Conservation (phyloP, 2,113 vertebrate species). For the Pipa parva region DNA sequence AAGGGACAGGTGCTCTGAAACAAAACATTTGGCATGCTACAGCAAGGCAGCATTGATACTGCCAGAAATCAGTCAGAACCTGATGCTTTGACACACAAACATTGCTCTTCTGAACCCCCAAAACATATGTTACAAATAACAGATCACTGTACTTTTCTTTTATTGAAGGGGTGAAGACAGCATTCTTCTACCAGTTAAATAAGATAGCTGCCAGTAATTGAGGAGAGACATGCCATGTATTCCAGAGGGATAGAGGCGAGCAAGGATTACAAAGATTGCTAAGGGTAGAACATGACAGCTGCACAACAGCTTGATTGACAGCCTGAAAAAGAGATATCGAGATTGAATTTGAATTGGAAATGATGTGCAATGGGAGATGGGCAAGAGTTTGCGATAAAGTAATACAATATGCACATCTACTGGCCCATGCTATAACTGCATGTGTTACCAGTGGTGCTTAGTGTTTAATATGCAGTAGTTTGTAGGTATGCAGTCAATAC, state of each 20-base stretch:
- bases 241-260: neutral
- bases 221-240: neutral
- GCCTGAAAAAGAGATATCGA: conserved; percentile 15
- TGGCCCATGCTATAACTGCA: neutral
- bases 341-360: neutral
- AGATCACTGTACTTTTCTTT: neutral
- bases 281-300: conserved; percentile 3
- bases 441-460: neutral
- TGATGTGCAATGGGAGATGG: conserved; percentile 4
- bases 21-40: neutral
- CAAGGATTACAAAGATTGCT: neutral
- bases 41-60: neutral
- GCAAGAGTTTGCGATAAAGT: neutral
- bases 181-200: neutral
- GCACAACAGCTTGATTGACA: conserved; percentile 1
- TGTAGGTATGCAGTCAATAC: too few species aligned
- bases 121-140: neutral
- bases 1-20: conserved; percentile 11
- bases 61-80: neutral
- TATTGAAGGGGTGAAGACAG: neutral
- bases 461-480: too few species aligned
- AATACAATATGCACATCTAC: conserved; percentile 8
- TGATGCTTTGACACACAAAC: neutral
- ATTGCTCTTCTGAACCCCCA: neutral
- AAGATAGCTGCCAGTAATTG: neutral